phyloP scores from a whole-genome alignment of 2,797 vertebrate genomes.

The Xyrichtys novacula region DNA sequence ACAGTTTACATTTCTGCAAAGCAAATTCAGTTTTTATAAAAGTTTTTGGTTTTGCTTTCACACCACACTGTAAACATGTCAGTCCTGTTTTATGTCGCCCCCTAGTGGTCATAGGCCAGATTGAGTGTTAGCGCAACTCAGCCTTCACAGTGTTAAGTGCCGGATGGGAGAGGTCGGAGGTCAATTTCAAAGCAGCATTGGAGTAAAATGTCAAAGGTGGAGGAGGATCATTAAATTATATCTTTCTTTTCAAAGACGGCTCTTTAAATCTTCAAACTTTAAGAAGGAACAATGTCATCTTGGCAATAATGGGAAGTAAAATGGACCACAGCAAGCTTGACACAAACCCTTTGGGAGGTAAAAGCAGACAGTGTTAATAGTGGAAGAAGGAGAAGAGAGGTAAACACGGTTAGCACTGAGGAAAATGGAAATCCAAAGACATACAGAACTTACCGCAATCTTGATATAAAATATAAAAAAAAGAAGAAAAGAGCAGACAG shows the following conservation, averaged over 20 bases:
- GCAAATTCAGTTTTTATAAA: not conserved
- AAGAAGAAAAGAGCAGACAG: constrained; percentile 91
- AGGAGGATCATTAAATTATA: constrained; percentile 52
- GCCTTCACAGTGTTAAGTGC: constrained; percentile 49
- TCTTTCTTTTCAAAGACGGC: constrained; percentile 34
- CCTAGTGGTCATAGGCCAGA: constrained; percentile 30
- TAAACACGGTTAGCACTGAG: constrained; percentile 62
- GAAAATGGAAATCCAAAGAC: constrained; percentile 58
- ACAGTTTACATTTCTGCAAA: constrained; percentile 14
- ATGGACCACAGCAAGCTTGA: constrained; percentile 74
- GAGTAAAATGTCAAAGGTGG: constrained; percentile 53
- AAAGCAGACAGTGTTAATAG: constrained; percentile 70
- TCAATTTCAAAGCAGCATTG: constrained; percentile 53
- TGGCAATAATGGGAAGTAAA: constrained; percentile 59
- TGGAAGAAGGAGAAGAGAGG: constrained; percentile 65
- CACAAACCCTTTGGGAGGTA: constrained; percentile 47
- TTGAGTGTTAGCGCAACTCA: constrained; percentile 59
- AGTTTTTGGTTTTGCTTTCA: constrained; percentile 26
- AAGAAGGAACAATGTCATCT: constrained; percentile 28
- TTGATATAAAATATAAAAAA: constrained; percentile 83
- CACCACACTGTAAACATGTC: not conserved
- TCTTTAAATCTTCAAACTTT: constrained; percentile 29
- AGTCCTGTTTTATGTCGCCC: constrained; percentile 31
- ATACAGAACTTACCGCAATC: constrained; percentile 95
- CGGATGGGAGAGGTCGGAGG: constrained; percentile 50